phyloP scores from a whole-genome alignment of 2,888 invertebrate genomes.

The Diogma glabrata region DNA sequence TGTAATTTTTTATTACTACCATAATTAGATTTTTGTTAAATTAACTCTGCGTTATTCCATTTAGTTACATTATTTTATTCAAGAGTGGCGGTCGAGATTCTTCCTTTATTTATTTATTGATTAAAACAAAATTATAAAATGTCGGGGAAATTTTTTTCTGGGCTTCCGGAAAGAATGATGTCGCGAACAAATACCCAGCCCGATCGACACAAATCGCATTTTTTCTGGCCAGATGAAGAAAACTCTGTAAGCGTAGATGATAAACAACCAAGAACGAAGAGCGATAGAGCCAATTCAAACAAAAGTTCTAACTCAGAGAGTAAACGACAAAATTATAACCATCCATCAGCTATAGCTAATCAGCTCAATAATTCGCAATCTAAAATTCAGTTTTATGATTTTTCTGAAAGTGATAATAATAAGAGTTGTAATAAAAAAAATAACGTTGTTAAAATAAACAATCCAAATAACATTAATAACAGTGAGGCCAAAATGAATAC shows the following conservation, averaged over 20 bases:
- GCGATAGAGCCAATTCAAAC: too few relatives aligned
- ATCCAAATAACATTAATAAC: constrained; percentile 1
- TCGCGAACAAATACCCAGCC: constrained; percentile 17
- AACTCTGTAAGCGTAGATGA: constrained; percentile 20
- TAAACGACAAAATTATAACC: constrained; percentile 25
- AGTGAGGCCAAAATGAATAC: constrained; percentile 4
- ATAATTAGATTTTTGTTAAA: too few relatives aligned
- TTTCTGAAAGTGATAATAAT: constrained; percentile 19
- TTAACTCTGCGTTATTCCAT: too few relatives aligned
- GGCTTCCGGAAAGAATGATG: constrained; percentile 34
- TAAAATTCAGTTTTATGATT: constrained; percentile 34
- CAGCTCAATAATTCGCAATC: too few relatives aligned
- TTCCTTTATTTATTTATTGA: too few relatives aligned
- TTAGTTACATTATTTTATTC: too few relatives aligned
- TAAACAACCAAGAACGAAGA: constrained; percentile 22
- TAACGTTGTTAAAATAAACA: neutral
- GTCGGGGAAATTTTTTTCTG: constrained; percentile 37
- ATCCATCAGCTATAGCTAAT: too few relatives aligned
- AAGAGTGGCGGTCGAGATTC: too few relatives aligned
- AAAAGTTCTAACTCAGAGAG: neutral
- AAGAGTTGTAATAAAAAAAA: neutral
- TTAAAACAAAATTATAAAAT: too few relatives aligned
- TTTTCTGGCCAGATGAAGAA: constrained; percentile 36
- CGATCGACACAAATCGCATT: constrained; percentile 33
- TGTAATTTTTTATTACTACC: too few relatives aligned